phyloP scores from a whole-genome alignment of 2,888 invertebrate genomes.

The Netelia fuscicornis region DNA sequence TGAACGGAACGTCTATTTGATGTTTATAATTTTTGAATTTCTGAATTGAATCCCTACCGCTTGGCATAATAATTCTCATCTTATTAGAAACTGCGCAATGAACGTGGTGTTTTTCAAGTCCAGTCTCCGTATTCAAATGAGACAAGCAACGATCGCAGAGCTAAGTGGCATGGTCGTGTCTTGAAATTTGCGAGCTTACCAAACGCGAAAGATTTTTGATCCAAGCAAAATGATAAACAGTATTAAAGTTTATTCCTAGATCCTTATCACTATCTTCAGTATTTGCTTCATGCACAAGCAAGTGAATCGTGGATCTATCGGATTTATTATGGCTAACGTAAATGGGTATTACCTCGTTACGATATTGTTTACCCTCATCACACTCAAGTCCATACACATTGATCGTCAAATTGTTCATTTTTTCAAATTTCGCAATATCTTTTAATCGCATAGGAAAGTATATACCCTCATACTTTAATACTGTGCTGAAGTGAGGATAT shows the following conservation, averaged over 20 bases:
- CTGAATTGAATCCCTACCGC: constrained; percentile 24
- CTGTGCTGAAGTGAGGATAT: constrained; percentile 64
- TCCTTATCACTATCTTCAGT: not conserved
- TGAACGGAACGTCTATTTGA: constrained; percentile 39
- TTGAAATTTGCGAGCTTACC: constrained; percentile 40
- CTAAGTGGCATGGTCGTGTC: not conserved
- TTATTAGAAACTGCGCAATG: constrained; percentile 48
- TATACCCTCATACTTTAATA: constrained; percentile 64
- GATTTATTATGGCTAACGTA: constrained; percentile 14
- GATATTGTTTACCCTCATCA: not conserved
- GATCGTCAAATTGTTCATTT: constrained; percentile 67
- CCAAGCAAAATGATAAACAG: constrained; percentile 53
- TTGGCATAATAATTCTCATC: constrained; percentile 37
- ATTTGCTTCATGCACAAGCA: constrained; percentile 10
- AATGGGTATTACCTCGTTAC: constrained; percentile 21
- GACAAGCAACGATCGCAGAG: constrained; percentile 62
- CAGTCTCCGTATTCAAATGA: constrained; percentile 41
- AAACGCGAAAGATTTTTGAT: constrained; percentile 49
- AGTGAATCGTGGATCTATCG: constrained; percentile 27
- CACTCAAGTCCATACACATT: constrained; percentile 69
- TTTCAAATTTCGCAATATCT: constrained; percentile 68
- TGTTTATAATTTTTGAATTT: constrained; percentile 52
- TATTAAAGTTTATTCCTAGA: not conserved
- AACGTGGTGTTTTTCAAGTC: constrained; percentile 38
- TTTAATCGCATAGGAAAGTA: constrained; percentile 65